Evolutionary conservation across 2,888 invertebrate species (phyloP).

Genomic region (Tenodera sinensis): DNA sequence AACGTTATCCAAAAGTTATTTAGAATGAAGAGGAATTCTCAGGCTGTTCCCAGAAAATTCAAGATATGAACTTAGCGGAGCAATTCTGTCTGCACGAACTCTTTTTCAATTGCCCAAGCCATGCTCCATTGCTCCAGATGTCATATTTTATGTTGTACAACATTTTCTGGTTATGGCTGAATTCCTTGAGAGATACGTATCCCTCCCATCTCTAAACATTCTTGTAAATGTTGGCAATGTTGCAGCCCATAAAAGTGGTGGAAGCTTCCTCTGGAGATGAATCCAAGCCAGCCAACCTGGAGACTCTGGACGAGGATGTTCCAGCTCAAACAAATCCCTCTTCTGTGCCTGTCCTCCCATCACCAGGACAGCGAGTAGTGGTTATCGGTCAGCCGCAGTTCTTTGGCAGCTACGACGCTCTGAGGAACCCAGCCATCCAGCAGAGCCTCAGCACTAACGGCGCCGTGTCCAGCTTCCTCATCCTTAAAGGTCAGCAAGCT

Average conservation of each 20-base stretch:
- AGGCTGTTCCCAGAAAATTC: no score
- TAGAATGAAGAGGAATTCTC: no score
- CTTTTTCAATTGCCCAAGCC: no score
- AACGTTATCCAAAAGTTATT: no score
- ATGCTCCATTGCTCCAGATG: no score
- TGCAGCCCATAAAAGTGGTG: conserved; percentile 1
- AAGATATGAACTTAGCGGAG: no score
- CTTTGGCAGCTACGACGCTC: conserved; percentile 34
- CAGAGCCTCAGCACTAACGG: conserved; percentile 16
- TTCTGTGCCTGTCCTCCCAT: background rate
- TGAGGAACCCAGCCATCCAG: conserved; percentile 14
- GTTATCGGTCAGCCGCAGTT: conserved; percentile 53
- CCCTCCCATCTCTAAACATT: no score
- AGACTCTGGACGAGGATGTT: conserved; percentile 22
- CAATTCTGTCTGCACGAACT: no score
- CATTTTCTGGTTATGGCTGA: no score
- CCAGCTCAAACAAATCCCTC: background rate
- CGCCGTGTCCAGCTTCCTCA: conserved; percentile 55
- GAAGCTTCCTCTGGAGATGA: background rate
- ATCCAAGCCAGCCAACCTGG: conserved; percentile 6
- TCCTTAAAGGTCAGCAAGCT: conserved; percentile 37
- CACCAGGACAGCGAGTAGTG: conserved; percentile 39
- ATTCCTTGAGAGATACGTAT: no score
- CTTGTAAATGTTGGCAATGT: background rate
- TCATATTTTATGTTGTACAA: no score